Percentiles rank a stretch among this genome's conserved stretches.
Evolutionary conservation across 2,113 vertebrate genomes (phyloP).

Genomic region (Cyanoliseus patagonus): DNA sequence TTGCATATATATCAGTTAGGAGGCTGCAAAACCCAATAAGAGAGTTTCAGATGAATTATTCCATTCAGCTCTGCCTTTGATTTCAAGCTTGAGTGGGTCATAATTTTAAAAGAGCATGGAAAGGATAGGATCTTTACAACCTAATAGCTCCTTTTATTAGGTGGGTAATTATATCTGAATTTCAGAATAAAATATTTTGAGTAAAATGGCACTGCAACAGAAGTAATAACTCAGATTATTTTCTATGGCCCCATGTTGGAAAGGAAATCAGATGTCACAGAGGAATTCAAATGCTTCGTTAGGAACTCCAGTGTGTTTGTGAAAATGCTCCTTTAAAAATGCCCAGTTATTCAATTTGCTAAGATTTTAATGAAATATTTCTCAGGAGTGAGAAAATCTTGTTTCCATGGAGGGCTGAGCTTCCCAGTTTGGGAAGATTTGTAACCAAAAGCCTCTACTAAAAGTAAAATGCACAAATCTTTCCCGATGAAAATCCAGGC

Average conservation of each 20-base stretch:
- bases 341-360: constrained; percentile 39
- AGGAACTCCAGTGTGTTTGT: constrained; percentile 44
- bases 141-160: constrained; percentile 79
- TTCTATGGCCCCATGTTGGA: constrained; percentile 43
- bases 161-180: constrained; percentile 75
- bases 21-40: constrained; percentile 65
- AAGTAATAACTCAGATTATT: constrained; percentile 74
- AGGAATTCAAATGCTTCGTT: constrained; percentile 66
- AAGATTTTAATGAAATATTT: constrained; percentile 38
- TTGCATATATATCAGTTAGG: constrained; percentile 76
- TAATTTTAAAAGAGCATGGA: constrained; percentile 75
- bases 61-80: constrained; percentile 75
- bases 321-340: constrained; percentile 39
- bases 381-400: background rate
- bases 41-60: constrained; percentile 69
- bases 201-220: constrained; percentile 71
- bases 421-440: background rate
- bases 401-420: background rate
- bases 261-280: constrained; percentile 60
- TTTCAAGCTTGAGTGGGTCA: constrained; percentile 79
- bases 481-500: background rate
- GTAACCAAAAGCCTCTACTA: background rate
- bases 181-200: constrained; percentile 75
- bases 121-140: constrained; percentile 76
- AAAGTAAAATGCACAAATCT: background rate